Conservation (phyloP, 2,113 vertebrate species). For the Donacobius atricapilla region DNA sequence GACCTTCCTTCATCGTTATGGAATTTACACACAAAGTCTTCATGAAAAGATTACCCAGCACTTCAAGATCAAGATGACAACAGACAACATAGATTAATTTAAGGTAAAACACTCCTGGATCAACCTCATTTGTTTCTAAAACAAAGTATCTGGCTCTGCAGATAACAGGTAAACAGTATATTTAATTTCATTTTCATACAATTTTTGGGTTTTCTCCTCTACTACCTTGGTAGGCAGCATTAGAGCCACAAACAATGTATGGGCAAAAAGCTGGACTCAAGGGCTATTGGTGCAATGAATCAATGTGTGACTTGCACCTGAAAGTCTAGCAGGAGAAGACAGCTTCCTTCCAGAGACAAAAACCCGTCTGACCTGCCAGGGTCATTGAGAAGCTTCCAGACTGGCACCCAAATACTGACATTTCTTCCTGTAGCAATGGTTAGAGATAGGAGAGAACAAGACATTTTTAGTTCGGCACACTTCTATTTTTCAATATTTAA, state of each 20-base stretch:
- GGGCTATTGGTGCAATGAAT: not conserved
- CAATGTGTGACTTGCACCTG: not conserved
- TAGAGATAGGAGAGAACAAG: not conserved
- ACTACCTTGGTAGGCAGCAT: not conserved
- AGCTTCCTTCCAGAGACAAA: not conserved
- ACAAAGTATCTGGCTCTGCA: not conserved
- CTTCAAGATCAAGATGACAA: not conserved
- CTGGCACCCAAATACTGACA: not conserved
- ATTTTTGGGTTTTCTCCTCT: not conserved
- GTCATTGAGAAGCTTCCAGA: too few relatives aligned
- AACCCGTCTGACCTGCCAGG: not conserved
- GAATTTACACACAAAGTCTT: not conserved
- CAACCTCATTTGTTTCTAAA: not conserved
- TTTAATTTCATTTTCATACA: not conserved
- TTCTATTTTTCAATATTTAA: not conserved
- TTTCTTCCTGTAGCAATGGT: not conserved
- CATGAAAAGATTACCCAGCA: not conserved
- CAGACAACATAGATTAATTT: not conserved
- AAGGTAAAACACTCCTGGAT: not conserved
- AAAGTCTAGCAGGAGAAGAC: not conserved
- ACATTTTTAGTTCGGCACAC: not conserved
- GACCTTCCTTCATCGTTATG: not conserved
- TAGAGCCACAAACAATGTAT: not conserved
- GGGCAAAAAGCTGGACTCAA: not conserved
- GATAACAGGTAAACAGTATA: not conserved